A percentile compares a stretch with the other conserved stretches of the same genome.
Evolutionary conservation across 2,888 invertebrate species (phyloP).

Genomic region (Galerucella pusilla): DNA sequence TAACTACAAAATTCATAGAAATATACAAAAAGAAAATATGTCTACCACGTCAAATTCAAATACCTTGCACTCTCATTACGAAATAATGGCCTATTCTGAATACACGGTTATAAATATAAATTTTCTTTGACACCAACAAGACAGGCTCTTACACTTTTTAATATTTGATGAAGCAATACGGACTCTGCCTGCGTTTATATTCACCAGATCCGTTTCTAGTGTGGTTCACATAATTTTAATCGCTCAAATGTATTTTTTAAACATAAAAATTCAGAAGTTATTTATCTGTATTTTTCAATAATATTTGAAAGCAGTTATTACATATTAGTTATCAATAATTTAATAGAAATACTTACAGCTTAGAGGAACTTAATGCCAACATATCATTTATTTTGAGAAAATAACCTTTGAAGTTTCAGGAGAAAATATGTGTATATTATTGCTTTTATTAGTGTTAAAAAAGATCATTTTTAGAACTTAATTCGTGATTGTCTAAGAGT

Average conservation of each 20-base stretch:
- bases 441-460: too few species aligned
- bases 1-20: neutral
- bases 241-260: neutral
- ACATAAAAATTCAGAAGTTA: neutral
- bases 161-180: constrained; percentile 43
- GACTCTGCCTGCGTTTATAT: constrained; percentile 28
- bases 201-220: constrained; percentile 24
- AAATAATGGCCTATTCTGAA: constrained; percentile 50
- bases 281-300: too few species aligned
- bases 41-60: constrained; percentile 9
- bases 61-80: constrained; percentile 39
- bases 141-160: constrained; percentile 41
- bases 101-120: constrained; percentile 37
- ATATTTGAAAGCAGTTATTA: too few species aligned
- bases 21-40: neutral
- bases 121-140: constrained; percentile 41
- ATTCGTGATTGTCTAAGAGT: too few species aligned
- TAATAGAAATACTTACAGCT: too few species aligned
- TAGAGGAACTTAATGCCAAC: too few species aligned
- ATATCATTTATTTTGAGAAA: too few species aligned
- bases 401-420: too few species aligned
- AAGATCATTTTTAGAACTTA: too few species aligned
- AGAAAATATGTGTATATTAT: too few species aligned
- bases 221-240: constrained; percentile 6
- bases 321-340: too few species aligned